Evolutionary conservation across 1,140 invertebrate genomes (phyloP).

Genomic region (Trachymyrmex cornetzi): DNA sequence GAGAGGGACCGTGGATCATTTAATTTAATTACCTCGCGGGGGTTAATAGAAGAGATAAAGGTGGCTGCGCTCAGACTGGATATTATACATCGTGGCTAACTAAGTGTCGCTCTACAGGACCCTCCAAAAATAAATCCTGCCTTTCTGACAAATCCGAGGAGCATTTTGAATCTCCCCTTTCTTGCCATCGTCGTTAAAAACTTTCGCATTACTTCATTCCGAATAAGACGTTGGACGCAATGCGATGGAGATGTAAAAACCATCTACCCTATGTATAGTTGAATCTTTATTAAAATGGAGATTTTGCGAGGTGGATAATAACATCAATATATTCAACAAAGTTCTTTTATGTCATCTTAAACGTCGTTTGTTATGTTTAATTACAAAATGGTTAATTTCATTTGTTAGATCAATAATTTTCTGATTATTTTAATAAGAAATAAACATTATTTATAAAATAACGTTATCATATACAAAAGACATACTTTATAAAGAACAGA

Average conservation of each 20-base stretch:
- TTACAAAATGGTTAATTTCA: not conserved
- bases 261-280: not conserved
- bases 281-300: conserved; percentile 38
- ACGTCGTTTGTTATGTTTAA: not conserved
- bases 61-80: conserved; percentile 79
- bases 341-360: not conserved
- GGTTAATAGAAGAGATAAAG: conserved; percentile 86
- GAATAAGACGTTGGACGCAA: conserved; percentile 49
- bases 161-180: not conserved
- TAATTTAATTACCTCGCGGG: conserved; percentile 86
- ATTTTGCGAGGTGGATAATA: not conserved
- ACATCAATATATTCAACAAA: not conserved
- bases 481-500: not conserved
- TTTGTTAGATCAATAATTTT: not conserved
- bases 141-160: conserved; percentile 46
- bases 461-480: not conserved
- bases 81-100: conserved; percentile 73
- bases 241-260: conserved; percentile 22
- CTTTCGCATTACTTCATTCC: conserved; percentile 45
- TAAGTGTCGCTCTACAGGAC: conserved; percentile 64
- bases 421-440: not conserved
- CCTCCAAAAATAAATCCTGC: conserved; percentile 76
- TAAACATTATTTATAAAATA: not conserved
- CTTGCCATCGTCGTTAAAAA: conserved; percentile 56
- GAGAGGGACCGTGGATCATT: conserved; percentile 85